These are phyloP conservation scores for Perizoma affinitatum DNA, from an alignment of 2,888 invertebrate genomes.

Conservation along the genomic window DNA sequence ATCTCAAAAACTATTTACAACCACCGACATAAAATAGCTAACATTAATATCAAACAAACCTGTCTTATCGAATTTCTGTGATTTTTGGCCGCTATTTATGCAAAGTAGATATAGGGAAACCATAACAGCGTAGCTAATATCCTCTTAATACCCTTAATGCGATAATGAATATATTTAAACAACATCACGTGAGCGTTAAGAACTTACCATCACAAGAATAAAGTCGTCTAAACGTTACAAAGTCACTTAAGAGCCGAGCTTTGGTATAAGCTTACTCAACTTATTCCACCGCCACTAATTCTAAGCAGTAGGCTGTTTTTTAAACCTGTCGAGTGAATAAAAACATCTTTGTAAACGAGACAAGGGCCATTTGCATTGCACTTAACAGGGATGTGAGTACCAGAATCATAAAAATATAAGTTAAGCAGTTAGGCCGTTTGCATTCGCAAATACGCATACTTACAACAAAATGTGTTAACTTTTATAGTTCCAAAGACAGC, in stretches of 20 bases:
- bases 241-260: slow-evolving; percentile 21
- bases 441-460: slow-evolving; percentile 29
- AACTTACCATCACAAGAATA: slow-evolving; percentile 7
- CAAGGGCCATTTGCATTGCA: slow-evolving; percentile 75
- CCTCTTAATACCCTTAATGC: slow-evolving; percentile 14
- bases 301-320: slow-evolving; percentile 55
- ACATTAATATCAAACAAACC: too few relatives aligned
- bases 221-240: slow-evolving; percentile 19
- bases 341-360: slow-evolving; percentile 76
- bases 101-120: slow-evolving; percentile 12
- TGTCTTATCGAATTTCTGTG: too few relatives aligned
- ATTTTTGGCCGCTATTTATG: slow-evolving; percentile 1
- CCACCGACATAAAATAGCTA: not conserved
- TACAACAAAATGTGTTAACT: too few relatives aligned
- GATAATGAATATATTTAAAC: slow-evolving; percentile 5
- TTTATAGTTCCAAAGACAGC: too few relatives aligned
- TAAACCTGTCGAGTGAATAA: slow-evolving; percentile 66
- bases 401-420: slow-evolving; percentile 62
- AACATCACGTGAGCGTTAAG: slow-evolving; percentile 4
- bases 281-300: slow-evolving; percentile 43
- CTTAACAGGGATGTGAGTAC: slow-evolving; percentile 65
- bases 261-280: slow-evolving; percentile 26
- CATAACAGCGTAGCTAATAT: slow-evolving; percentile 7
- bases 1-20: not conserved
- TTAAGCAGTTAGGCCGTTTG: slow-evolving; percentile 57